A percentile compares a stretch with the other conserved stretches of the same genome.
phyloP scores from a whole-genome alignment of 2,888 invertebrate genomes.

The Xiphydria camelus region DNA sequence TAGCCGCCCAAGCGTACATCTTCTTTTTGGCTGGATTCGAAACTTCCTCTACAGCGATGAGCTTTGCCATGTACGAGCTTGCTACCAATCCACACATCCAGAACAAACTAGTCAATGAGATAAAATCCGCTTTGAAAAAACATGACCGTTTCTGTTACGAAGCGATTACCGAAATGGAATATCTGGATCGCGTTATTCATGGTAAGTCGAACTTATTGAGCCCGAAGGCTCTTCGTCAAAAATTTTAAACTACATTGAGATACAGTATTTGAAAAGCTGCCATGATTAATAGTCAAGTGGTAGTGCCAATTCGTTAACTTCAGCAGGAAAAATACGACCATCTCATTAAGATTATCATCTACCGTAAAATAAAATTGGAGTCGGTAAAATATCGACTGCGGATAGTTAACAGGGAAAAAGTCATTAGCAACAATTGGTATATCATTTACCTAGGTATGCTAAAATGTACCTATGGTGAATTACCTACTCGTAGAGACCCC shows the following conservation, averaged over 20 bases:
- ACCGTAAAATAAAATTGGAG: too few relatives aligned
- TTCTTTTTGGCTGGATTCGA: slow-evolving; percentile 42
- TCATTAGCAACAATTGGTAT: too few relatives aligned
- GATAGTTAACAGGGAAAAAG: too few relatives aligned
- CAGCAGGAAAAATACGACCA: too few relatives aligned
- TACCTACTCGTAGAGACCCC: too few relatives aligned
- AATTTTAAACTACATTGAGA: slow-evolving; percentile 1
- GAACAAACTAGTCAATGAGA: slow-evolving; percentile 32
- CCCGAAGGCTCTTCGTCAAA: slow-evolving; percentile 9
- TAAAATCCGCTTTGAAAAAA: slow-evolving; percentile 20
- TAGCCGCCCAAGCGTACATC: slow-evolving; percentile 37
- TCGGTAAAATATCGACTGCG: too few relatives aligned
- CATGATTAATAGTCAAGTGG: too few relatives aligned
- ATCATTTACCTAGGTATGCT: too few relatives aligned
- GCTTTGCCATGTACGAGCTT: slow-evolving; percentile 37
- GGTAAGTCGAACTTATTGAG: slow-evolving; percentile 19
- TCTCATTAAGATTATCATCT: too few relatives aligned
- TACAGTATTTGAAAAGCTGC: background rate
- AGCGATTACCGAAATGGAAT: slow-evolving; percentile 32
- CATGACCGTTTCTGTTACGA: slow-evolving; percentile 26
- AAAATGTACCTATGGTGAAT: too few relatives aligned
- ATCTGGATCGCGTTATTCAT: slow-evolving; percentile 31
- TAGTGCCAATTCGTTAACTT: too few relatives aligned
- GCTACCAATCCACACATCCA: slow-evolving; percentile 36
- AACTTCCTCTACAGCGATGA: slow-evolving; percentile 39